Percentiles rank a stretch among this genome's conserved stretches.
Evolutionary conservation across 2,113 vertebrate species (phyloP).

Genomic region (Phylloscopus trochilus): DNA sequence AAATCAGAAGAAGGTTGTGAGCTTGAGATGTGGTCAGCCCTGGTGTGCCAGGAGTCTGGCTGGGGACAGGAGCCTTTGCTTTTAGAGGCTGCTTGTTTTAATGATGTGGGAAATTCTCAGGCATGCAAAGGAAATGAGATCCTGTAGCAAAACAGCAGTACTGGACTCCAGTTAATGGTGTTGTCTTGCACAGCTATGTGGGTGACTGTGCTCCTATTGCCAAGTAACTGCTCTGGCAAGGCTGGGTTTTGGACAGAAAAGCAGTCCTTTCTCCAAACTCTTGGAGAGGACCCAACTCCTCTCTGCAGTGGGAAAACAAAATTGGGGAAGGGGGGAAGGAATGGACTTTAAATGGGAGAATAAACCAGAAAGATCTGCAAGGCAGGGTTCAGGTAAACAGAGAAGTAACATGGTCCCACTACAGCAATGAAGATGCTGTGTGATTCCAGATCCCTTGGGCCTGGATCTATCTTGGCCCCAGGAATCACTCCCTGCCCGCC

Average conservation of each 20-base stretch:
- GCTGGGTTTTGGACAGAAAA: background rate
- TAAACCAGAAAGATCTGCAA: background rate
- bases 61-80: background rate
- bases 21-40: background rate
- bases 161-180: background rate
- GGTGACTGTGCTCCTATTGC: background rate
- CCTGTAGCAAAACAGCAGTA: background rate
- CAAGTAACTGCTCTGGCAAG: slow-evolving; percentile 7
- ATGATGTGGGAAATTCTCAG: slow-evolving; percentile 32
- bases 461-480: background rate
- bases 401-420: background rate
- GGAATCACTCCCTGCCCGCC: background rate
- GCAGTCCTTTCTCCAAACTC: background rate
- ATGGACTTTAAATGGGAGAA: background rate
- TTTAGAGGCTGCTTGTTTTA: slow-evolving; percentile 24
- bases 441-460: background rate
- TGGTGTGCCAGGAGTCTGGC: slow-evolving; percentile 11
- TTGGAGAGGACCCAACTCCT: background rate
- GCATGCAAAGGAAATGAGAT: slow-evolving; percentile 9
- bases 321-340: background rate
- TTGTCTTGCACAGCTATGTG: background rate
- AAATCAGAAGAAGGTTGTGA: background rate
- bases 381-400: background rate
- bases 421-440: background rate
- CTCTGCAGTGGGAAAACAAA: background rate